Evolutionary conservation across 2,888 invertebrate species (phyloP), one percentile per base, ranked within the genome.

Genomic region (Cryptus armator): DNA sequence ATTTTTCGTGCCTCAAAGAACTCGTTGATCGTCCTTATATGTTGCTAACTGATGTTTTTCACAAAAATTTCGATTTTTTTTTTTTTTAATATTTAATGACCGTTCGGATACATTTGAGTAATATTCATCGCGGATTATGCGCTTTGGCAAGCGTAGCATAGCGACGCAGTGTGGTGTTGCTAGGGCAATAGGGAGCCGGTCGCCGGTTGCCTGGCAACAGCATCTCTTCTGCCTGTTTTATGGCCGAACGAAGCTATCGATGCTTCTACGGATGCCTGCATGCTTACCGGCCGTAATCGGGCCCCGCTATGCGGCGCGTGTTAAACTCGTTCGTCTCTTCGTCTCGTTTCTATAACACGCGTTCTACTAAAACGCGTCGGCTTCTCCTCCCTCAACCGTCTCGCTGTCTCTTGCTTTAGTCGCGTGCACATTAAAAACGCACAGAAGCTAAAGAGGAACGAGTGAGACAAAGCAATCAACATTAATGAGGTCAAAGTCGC

Each of bases 151-250:
- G 37, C 59, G 70, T 71, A 24, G 53, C 77, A 51, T 59, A 68
- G 76, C 83, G 72, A 81, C 70, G 72, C 53, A 44, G 44, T 53
- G 66, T 76, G 76, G 83, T 88, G 91, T 92, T 91, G 91, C 90
- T 90, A 89, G 85, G 90, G 89, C 88, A 86, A 86, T 84, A 83
- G 86, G 86, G 90, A 89, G 88, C 88, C 90, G 89, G 92, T 92
- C 92, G 90, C 90, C 84, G 89, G 92, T 92, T 92, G 92, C 92
- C 85, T 91, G 86, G 92, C 92, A 92, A 93, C 92, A 91, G 89
- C 91, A 91, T 92, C 91, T 82, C 79, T 71, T 70, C 78, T 78
- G 75, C 29, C 53, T 72, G 53, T 71, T 81, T 76, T 83, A 79
- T 62, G 74, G 76, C 80, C 83, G 81, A 59, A 46, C 76, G 53